Percentiles rank a stretch among this genome's conserved stretches.
phyloP scores from a whole-genome alignment of 2,797 vertebrate species.

The Coendou prehensilis region DNA sequence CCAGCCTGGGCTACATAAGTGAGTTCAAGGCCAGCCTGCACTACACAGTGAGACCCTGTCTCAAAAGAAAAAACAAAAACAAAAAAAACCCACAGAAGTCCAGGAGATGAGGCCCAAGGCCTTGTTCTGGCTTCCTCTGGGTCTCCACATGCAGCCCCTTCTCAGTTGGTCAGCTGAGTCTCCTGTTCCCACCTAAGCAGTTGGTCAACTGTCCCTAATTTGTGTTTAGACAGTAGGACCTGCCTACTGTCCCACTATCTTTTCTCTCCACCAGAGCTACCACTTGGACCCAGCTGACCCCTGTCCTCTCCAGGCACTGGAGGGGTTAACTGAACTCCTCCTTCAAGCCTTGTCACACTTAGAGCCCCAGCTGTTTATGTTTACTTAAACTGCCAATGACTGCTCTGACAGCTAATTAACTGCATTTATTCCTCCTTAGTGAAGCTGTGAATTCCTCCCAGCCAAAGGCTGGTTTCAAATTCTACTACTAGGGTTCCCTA shows the following conservation, averaged over 20 bases:
- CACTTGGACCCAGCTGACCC: not conserved
- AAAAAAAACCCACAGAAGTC: not conserved
- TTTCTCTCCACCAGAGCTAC: not conserved
- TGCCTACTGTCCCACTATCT: not conserved
- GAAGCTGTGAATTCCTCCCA: not conserved
- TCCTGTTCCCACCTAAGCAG: not conserved
- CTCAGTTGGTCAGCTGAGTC: not conserved
- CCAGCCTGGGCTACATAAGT: not conserved
- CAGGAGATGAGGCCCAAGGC: not conserved
- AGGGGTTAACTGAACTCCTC: not conserved
- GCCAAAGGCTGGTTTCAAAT: not conserved
- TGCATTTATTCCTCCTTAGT: not conserved
- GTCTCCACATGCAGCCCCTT: not conserved
- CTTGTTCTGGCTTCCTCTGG: not conserved
- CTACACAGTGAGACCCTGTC: too few relatives aligned
- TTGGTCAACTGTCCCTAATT: not conserved
- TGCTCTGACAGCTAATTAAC: not conserved
- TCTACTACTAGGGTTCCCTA: not conserved
- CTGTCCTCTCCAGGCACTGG: not conserved
- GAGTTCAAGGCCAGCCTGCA: too few relatives aligned
- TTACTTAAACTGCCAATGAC: not conserved
- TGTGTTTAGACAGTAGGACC: not conserved
- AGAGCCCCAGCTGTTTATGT: not conserved
- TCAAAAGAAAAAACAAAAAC: not conserved
- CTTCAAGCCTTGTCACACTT: not conserved